Percentiles rank a stretch among this genome's conserved stretches.
Evolutionary conservation across 2,888 invertebrate species (phyloP).

Genomic region (Didymodactylos carnosus): DNA sequence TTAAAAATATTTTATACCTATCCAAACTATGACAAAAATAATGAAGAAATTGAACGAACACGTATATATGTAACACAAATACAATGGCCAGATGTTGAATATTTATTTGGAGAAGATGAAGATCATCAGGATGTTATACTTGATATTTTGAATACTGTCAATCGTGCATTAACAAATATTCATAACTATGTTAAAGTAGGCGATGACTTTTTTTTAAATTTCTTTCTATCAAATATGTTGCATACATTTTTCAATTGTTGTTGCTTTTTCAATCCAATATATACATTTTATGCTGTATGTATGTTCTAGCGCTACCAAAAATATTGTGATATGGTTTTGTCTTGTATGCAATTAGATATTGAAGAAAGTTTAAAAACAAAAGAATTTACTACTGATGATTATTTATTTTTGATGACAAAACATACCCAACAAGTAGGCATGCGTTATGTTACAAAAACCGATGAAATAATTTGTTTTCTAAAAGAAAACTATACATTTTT

Average conservation of each 20-base stretch:
- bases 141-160: conserved; percentile 3
- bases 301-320: conserved; percentile 4
- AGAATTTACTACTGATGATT: conserved; percentile 5
- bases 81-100: conserved; percentile 13
- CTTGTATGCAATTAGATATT: conserved; percentile 4
- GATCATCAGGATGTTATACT: conserved; percentile 6
- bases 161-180: neutral
- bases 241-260: too few species aligned
- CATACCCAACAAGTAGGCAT: conserved; percentile 6
- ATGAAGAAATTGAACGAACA: neutral
- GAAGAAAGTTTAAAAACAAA: neutral
- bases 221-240: too few species aligned
- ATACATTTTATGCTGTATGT: too few species aligned
- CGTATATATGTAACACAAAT: neutral
- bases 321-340: conserved; percentile 12
- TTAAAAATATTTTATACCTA: conserved; percentile 3
- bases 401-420: conserved; percentile 3
- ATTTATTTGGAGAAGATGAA: conserved; percentile 12
- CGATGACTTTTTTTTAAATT: neutral
- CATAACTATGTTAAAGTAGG: neutral
- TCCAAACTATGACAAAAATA: conserved; percentile 2
- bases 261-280: too few species aligned
- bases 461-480: too few species aligned
- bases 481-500: neutral
- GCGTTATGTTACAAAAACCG: too few species aligned